Percentiles rank a stretch among this genome's conserved stretches.
Evolutionary conservation across 1,140 invertebrate species (phyloP).

Genomic region (Chlorops oryzae): DNA sequence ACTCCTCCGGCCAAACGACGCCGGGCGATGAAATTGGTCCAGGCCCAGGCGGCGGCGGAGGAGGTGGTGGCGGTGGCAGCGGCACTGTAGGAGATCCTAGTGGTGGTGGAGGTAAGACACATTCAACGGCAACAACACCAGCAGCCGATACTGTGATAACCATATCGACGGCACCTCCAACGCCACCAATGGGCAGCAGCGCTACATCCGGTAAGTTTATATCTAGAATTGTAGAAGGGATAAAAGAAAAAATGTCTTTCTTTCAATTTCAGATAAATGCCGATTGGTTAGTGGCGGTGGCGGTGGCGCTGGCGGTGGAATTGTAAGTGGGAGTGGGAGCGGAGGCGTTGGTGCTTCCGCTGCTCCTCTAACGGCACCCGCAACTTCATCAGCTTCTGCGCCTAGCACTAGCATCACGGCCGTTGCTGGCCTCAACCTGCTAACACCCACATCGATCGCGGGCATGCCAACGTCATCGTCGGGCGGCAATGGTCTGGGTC

Average conservation of each 20-base stretch:
- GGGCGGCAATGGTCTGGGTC: constrained; percentile 57
- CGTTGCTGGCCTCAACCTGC: constrained; percentile 38
- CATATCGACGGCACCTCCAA: constrained; percentile 16
- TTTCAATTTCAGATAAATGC: no score
- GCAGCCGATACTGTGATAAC: constrained; percentile 18
- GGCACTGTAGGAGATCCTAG: constrained; percentile 11
- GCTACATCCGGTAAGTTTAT: constrained; percentile 1
- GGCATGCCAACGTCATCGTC: constrained; percentile 46
- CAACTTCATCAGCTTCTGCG: constrained; percentile 36
- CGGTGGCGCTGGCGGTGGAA: neutral
- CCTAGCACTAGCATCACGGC: constrained; percentile 34
- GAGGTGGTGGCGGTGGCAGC: constrained; percentile 28
- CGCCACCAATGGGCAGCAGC: no score
- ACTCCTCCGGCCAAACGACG: constrained; percentile 49
- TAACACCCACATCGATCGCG: constrained; percentile 33
- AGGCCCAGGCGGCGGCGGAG: constrained; percentile 41
- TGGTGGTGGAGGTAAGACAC: constrained; percentile 35
- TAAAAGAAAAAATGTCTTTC: no score
- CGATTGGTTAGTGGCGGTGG: constrained; percentile 1
- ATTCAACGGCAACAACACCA: constrained; percentile 31
- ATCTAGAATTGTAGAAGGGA: no score
- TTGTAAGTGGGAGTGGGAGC: constrained; percentile 14
- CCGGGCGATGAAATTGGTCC: constrained; percentile 46
- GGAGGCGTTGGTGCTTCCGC: constrained; percentile 17
- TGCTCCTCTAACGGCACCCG: constrained; percentile 10